phyloP scores from a whole-genome alignment of 2,797 vertebrate genomes.

The Phalanger gymnotis region DNA sequence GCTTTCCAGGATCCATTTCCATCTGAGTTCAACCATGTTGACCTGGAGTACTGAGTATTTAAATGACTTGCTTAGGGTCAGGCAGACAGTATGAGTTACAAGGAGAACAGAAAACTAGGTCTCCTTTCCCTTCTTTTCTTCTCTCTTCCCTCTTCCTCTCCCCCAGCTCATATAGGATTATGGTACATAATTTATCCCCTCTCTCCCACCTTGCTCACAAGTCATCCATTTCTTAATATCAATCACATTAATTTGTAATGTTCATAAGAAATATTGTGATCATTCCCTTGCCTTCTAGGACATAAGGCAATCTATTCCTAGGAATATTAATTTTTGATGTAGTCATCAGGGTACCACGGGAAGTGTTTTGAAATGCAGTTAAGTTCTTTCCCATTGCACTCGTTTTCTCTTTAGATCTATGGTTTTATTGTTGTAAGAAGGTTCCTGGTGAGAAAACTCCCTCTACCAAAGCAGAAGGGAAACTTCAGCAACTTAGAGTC shows the following conservation, averaged over 20 bases:
- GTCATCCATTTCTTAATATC: neutral
- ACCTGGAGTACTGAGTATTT: neutral
- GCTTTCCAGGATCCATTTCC: neutral
- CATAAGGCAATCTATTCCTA: neutral
- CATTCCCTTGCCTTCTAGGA: neutral
- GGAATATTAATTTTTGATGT: neutral
- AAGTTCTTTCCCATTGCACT: neutral
- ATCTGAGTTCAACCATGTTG: neutral
- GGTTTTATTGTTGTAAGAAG: neutral
- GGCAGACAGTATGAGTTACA: neutral
- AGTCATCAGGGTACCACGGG: neutral
- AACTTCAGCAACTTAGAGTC: neutral
- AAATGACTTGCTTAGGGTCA: neutral
- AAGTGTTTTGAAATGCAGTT: neutral
- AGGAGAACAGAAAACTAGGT: neutral
- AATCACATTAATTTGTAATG: neutral
- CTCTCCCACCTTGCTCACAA: neutral
- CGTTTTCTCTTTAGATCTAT: neutral
- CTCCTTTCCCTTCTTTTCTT: neutral
- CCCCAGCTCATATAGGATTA: neutral
- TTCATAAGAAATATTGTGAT: neutral
- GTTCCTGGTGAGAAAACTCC: neutral
- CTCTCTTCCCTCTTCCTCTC: neutral
- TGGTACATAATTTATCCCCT: neutral
- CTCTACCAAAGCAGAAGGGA: neutral